A percentile compares a stretch with the other conserved stretches of the same genome.
Evolutionary conservation across 2,113 vertebrate genomes (phyloP).

Genomic region (Myiagra hebetior): DNA sequence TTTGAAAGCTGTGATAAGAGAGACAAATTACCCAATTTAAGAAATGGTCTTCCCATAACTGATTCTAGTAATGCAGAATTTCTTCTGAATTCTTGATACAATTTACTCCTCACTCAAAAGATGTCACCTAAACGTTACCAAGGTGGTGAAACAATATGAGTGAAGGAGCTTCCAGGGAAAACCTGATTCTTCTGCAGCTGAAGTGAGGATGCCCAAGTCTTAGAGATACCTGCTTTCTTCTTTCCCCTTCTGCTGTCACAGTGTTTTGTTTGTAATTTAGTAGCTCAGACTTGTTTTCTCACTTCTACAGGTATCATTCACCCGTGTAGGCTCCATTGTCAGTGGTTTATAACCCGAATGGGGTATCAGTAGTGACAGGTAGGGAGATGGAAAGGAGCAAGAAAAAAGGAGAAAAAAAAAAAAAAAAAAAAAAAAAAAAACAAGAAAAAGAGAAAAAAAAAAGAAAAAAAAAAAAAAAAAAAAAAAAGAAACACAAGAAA

Average conservation of each 20-base stretch:
- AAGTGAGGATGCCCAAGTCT: neutral
- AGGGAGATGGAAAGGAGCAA: neutral
- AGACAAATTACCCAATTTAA: neutral
- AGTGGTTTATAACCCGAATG: neutral
- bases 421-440: neutral
- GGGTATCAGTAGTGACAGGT: neutral
- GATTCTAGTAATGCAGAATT: neutral
- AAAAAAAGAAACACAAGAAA: neutral
- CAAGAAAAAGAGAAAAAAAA: neutral
- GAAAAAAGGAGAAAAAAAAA: too few relatives aligned
- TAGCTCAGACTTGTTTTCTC: neutral
- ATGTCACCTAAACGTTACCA: neutral
- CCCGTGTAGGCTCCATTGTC: neutral
- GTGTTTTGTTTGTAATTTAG: neutral
- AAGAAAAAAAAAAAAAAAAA: neutral
- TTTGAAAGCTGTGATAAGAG: neutral
- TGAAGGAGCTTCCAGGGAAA: neutral
- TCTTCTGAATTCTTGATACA: neutral
- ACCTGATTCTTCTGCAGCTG: neutral
- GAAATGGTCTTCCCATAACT: neutral
- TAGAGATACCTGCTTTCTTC: neutral
- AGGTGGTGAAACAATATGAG: accelerated
- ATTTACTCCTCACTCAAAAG: neutral
- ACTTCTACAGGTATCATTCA: neutral
- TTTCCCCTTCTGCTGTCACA: neutral